Evolutionary conservation across 1,140 invertebrate genomes (phyloP), one percentile per base, ranked within the genome.

Genomic region (Trichoplusia ni): DNA sequence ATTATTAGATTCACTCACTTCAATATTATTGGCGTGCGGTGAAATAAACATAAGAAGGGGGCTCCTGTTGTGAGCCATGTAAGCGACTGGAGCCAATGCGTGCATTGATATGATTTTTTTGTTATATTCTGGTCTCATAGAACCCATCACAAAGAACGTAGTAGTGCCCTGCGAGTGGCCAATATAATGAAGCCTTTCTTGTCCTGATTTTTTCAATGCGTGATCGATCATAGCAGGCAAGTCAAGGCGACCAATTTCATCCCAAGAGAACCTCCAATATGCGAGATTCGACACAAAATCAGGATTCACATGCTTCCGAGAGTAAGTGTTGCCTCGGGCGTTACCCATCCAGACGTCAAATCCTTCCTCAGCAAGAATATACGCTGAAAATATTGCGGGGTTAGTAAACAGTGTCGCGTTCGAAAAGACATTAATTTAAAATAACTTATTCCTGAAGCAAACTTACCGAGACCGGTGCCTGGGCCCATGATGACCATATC

Each of bases 261-360:
- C 94, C 91, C 93, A 96, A 42, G 94, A 95, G 75, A 95, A 97
- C 65, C 94, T 86, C 96, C 96, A 97, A 75, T 94, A 97, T 44
- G 92, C 80, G 9, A 89, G 80, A 49, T 93, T 91, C 0, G 80
- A 25, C 16, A 79, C 7, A 11, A 75, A 87, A 74, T 94, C 92
- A 2, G 91, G 91, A 81, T 82, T 93, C 1, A 80, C 77, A 78
- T 94, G 93, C 54, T 86, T 90, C 23, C 91, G 90, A 0, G 94
- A 94, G 74, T 94, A 95, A 11, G 91, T 91, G 75, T 94, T 95
- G 4, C 94, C 94, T 6, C 94, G 88, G 13, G 92, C 92, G 65
- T 95, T 97, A 1, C 93, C 93, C 87, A 95, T 84, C 94, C 94
- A 95, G 0, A 97, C 95, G 77, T 97, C 96, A 68, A 94, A 97